Evolutionary conservation across 92 coral and sea anemone genomes (phyloP).

Genomic region (Meandrina meandrites): DNA sequence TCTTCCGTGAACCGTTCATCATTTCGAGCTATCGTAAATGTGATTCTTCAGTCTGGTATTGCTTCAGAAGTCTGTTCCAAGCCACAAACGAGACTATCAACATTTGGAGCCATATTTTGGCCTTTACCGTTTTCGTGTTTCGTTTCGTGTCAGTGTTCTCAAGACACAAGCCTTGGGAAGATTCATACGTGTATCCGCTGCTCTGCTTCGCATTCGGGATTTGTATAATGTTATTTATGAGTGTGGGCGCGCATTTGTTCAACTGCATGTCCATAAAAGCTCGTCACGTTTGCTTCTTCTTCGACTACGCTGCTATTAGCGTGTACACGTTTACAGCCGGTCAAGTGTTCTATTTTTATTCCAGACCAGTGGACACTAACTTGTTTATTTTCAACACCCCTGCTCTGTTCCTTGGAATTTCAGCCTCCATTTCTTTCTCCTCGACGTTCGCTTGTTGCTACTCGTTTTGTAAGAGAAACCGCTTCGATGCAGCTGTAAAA

Average conservation of each 20-base stretch:
- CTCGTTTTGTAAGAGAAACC: slow-evolving; percentile 66
- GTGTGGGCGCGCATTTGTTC: slow-evolving; percentile 86
- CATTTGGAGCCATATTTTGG: slow-evolving; percentile 91
- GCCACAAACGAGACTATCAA: slow-evolving; percentile 85
- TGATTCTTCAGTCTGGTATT: slow-evolving; percentile 67
- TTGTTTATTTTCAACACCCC: slow-evolving; percentile 49
- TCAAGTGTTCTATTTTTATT: slow-evolving; percentile 80
- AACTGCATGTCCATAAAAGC: slow-evolving; percentile 84
- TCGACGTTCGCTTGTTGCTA: slow-evolving; percentile 72
- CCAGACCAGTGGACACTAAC: slow-evolving; percentile 54
- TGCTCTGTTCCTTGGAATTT: slow-evolving; percentile 54
- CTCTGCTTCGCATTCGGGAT: slow-evolving; percentile 87
- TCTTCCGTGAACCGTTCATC: slow-evolving; percentile 80
- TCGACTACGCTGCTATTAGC: slow-evolving; percentile 92
- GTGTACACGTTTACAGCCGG: slow-evolving; percentile 81
- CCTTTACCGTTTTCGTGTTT: slow-evolving; percentile 64
- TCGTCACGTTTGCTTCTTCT: slow-evolving; percentile 88
- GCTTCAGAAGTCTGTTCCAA: slow-evolving; percentile 70
- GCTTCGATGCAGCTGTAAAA: slow-evolving; percentile 58
- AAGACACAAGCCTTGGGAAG: slow-evolving; percentile 51
- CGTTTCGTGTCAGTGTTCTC: slow-evolving; percentile 70
- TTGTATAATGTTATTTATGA: slow-evolving; percentile 75
- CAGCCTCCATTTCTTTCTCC: slow-evolving; percentile 64
- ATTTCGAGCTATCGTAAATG: slow-evolving; percentile 86
- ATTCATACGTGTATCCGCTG: slow-evolving; percentile 76